phyloP scores from a whole-genome alignment of 2,113 vertebrate genomes.

The Cryptoleucopteryx plumbea region DNA sequence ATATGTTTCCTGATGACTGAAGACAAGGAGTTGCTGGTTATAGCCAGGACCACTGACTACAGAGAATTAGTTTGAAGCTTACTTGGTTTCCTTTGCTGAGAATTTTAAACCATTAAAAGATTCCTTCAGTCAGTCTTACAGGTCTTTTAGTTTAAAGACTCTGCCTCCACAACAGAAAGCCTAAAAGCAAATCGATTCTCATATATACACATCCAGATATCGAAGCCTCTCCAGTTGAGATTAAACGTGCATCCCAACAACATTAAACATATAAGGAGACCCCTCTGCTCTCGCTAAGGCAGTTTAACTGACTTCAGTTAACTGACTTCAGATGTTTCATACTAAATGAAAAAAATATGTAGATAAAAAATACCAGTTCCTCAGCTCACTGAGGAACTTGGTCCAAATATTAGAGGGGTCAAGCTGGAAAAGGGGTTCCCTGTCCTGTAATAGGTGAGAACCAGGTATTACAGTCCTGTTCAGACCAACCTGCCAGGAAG shows the following conservation, averaged over 20 bases:
- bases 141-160: neutral
- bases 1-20: constrained; percentile 30
- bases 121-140: neutral
- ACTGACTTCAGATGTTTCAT: neutral
- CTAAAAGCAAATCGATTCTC: neutral
- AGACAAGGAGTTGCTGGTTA: neutral
- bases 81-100: neutral
- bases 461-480: neutral
- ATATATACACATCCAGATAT: neutral
- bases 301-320: neutral
- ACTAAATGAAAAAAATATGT: neutral
- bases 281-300: neutral
- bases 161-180: neutral
- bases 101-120: neutral
- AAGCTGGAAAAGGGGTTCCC: neutral
- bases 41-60: neutral
- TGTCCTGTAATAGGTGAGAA: neutral
- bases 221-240: neutral
- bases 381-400: neutral
- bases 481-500: neutral
- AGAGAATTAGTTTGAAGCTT: neutral
- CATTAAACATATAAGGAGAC: neutral
- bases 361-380: neutral
- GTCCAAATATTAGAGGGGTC: neutral
- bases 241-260: neutral